phyloP scores from a whole-genome alignment of 2,888 invertebrate genomes.

The Malacosoma neustria region DNA sequence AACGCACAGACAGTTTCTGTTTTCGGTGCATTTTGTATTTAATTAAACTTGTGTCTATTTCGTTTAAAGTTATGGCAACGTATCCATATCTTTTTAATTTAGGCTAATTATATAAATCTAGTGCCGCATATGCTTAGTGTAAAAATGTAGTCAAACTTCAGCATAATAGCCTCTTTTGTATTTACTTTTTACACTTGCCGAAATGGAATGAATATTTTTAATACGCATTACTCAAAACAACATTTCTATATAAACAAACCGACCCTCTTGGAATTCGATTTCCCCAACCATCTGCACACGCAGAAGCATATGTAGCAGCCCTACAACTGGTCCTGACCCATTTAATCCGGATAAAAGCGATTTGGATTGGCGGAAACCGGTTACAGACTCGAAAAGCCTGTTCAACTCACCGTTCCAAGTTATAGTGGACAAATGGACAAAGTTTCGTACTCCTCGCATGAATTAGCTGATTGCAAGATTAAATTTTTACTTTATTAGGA shows the following conservation, averaged over 20 bases:
- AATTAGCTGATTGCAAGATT: not conserved
- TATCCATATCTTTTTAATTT: too few species aligned
- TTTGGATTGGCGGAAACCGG: conserved; percentile 19
- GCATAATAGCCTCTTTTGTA: too few species aligned
- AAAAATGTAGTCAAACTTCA: too few species aligned
- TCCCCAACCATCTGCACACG: not conserved
- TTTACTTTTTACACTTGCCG: too few species aligned
- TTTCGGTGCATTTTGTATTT: too few species aligned
- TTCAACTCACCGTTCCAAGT: not conserved
- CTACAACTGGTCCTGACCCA: conserved; percentile 14
- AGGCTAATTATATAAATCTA: too few species aligned
- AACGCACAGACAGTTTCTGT: too few species aligned
- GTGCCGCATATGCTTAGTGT: too few species aligned
- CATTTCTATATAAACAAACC: not conserved
- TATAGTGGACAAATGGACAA: not conserved
- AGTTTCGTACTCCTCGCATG: not conserved
- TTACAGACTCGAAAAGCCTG: conserved; percentile 19
- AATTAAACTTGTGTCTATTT: too few species aligned
- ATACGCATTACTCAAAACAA: too few species aligned
- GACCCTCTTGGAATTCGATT: not conserved
- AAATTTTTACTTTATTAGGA: not conserved
- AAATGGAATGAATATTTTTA: too few species aligned
- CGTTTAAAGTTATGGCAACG: too few species aligned
- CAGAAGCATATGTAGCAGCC: not conserved
- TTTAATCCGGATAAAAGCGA: conserved; percentile 23